Percentiles rank a stretch among this genome's conserved stretches.
phyloP scores from a whole-genome alignment of 2,113 vertebrate genomes.

The Nerophis ophidion region DNA sequence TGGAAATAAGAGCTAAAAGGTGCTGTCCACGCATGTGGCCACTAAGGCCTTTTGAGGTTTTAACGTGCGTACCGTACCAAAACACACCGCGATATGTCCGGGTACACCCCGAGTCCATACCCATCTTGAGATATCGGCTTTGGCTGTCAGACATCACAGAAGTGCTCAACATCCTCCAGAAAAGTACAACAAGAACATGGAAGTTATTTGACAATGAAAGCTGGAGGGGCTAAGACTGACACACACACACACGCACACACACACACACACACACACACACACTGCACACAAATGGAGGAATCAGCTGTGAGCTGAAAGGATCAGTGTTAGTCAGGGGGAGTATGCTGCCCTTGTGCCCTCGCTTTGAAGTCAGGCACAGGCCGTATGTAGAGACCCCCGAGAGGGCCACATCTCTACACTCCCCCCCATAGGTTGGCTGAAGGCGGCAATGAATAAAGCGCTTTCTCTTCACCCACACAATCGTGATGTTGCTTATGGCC shows the following conservation, averaged over 20 bases:
- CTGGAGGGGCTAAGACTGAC: conserved; percentile 60
- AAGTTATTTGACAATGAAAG: conserved; percentile 56
- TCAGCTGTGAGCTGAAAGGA: conserved; percentile 66
- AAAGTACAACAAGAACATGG: conserved; percentile 25
- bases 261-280: conserved; percentile 43
- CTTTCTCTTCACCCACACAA: conserved; percentile 24
- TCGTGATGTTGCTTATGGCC: conserved; percentile 19
- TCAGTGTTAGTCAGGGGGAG: conserved; percentile 51
- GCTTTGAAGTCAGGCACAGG: conserved; percentile 75
- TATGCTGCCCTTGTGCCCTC: conserved; percentile 63
- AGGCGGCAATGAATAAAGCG: conserved; percentile 33
- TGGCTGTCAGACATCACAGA: conserved; percentile 46
- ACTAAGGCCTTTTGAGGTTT: too few relatives aligned
- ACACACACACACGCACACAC: conserved; percentile 45
- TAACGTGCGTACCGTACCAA: too few relatives aligned
- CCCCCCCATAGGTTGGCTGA: conserved; percentile 61
- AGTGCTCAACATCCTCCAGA: conserved; percentile 32
- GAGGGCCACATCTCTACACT: conserved; percentile 57
- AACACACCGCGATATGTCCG: too few relatives aligned
- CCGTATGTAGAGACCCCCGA: conserved; percentile 67
- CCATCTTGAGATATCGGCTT: conserved; percentile 13
- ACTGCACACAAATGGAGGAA: conserved; percentile 49
- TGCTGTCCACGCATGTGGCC: too few relatives aligned
- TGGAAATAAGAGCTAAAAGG: too few relatives aligned
- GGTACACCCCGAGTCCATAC: not conserved